phyloP scores from a whole-genome alignment of 2,888 invertebrate species.

The Plebejus anna region DNA sequence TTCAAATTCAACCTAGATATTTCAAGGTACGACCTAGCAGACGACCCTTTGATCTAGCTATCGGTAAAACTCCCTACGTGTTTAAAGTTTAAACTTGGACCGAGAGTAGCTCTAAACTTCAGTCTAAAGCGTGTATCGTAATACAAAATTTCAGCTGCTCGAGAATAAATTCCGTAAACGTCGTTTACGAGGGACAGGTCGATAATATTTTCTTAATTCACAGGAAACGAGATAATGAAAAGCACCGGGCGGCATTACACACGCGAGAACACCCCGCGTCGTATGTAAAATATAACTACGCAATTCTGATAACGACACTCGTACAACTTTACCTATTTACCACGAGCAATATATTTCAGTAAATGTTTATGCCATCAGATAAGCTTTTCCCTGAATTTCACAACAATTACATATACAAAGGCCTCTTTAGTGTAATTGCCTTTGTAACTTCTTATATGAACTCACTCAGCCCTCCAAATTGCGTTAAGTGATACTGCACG shows the following conservation, averaged over 20 bases:
- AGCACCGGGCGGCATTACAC: constrained; percentile 55
- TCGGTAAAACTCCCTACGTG: constrained; percentile 27
- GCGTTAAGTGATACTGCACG: constrained; percentile 16
- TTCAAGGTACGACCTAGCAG: constrained; percentile 52
- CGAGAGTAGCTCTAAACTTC: background rate
- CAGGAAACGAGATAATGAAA: constrained; percentile 56
- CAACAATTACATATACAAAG: constrained; percentile 33
- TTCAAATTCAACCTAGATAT: constrained; percentile 37
- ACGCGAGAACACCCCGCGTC: constrained; percentile 50
- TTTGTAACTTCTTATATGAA: constrained; percentile 27
- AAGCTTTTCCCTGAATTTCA: constrained; percentile 47
- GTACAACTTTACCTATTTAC: constrained; percentile 68
- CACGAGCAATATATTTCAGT: constrained; percentile 68
- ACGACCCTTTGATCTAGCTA: constrained; percentile 50
- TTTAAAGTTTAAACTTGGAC: constrained; percentile 16
- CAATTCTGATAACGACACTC: constrained; percentile 70
- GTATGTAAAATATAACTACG: constrained; percentile 54
- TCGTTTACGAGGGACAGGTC: constrained; percentile 34
- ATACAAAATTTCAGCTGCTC: background rate
- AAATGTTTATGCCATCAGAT: constrained; percentile 62
- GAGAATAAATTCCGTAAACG: background rate
- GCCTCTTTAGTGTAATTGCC: constrained; percentile 27
- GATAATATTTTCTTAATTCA: constrained; percentile 56
- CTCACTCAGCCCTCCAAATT: background rate
- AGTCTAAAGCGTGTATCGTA: background rate